Conservation (phyloP, 2,888 invertebrate species). For the Bombylius discolor region DNA sequence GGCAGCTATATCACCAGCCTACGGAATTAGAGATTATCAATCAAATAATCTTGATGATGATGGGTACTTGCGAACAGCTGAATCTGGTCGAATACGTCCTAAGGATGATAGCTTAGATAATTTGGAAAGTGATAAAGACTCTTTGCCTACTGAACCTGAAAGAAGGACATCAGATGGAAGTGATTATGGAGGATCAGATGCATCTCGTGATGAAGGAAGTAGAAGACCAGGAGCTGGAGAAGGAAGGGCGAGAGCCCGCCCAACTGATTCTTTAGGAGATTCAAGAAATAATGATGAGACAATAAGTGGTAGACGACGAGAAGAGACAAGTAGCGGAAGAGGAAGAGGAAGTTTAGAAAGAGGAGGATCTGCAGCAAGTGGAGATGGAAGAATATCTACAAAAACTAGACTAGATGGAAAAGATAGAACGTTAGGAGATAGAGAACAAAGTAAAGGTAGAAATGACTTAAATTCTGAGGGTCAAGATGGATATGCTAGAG, state of each 20-base stretch:
- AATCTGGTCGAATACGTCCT: constrained; percentile 10
- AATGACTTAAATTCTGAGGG: constrained; percentile 14
- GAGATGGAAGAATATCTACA: not conserved
- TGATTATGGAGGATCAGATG: not conserved
- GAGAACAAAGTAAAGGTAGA: constrained; percentile 9
- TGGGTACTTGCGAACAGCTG: constrained; percentile 19
- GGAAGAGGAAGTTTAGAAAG: not conserved
- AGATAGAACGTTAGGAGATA: not conserved
- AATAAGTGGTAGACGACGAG: not conserved
- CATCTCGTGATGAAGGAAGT: not conserved
- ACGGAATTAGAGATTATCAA: constrained; percentile 33
- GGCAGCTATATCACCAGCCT: constrained; percentile 43
- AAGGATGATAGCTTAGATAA: constrained; percentile 16
- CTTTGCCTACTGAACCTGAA: not conserved
- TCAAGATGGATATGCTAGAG: not conserved
- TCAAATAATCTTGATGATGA: constrained; percentile 29
- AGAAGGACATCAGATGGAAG: not conserved
- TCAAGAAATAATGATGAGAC: too few relatives aligned
- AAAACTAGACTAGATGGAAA: not conserved
- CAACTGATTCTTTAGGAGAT: not conserved
- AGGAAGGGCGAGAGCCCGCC: not conserved
- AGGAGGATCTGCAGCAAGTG: not conserved
- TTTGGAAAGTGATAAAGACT: constrained; percentile 1
- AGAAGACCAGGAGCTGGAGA: not conserved
- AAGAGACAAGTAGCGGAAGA: not conserved